Base-by-base conservation (phyloP, 2,113 vertebrate genomes). In the Albula glossodonta region DNA sequence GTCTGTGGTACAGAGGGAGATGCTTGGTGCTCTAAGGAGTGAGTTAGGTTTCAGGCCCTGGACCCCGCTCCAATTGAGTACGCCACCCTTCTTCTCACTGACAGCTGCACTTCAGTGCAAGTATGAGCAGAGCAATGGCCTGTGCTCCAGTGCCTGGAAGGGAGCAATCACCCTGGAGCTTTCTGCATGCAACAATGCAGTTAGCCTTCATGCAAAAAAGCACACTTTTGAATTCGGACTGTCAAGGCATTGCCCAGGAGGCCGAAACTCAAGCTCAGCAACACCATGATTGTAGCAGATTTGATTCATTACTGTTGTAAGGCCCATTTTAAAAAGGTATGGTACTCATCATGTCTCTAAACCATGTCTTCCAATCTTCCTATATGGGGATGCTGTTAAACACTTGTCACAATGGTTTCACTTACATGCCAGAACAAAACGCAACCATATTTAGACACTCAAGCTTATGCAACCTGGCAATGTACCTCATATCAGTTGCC, bases 1-100 rank as follows among this genome's bases (percentile, higher is more conserved):
- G 31, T 78, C 74, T 78, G 66, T 22, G 5, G 83, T 77, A 66
- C 51, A 17, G 83, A 84, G 63, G 50, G 66, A 77, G 83, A 50
- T 51, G 6, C 60, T 84, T 31, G 56, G 57, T 83, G 31, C 82
- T 7, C 9, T 48, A 25, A 13, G 25, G 9, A 49, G 49, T 25
- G 49, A 31, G 83, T 11, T 12, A 53, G 60, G 52, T 60, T 82
- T 82, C 13, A 56, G 83, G 31, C 31, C 83, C 63, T n/a, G 49
- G 83, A 48, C 53, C 53, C 12, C 53, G 53, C 53, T 9, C 53
- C 63, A 70, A 22, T n/a, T 6, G 63, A 17, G 5, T 17, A 70
- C 63, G 4, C 19, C 63, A 70, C 17, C 13, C 17, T 70, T 70
- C 2, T 5, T 70, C 63, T 5, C 13, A 70, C 63, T 70, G 63